Evolutionary conservation across 2,888 invertebrate genomes (phyloP).

Genomic region (Platynereis dumerilii): DNA sequence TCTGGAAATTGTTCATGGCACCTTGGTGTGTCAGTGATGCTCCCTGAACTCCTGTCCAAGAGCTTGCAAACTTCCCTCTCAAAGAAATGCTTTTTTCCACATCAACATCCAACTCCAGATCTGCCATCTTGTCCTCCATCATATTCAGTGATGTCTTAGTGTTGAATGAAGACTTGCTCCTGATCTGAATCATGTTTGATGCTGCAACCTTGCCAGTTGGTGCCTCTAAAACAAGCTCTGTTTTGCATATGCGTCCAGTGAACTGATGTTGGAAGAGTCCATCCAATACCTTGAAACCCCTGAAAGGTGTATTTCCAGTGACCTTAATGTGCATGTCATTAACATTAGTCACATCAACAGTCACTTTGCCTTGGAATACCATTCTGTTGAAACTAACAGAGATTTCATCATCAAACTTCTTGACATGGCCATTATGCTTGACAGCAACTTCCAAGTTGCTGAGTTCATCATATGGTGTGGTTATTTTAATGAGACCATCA

Average conservation of each 20-base stretch:
- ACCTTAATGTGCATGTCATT: neutral
- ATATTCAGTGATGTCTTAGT: too few relatives aligned
- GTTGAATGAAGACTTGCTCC: too few relatives aligned
- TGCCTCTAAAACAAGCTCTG: too few relatives aligned
- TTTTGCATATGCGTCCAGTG: neutral
- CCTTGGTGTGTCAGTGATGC: too few relatives aligned
- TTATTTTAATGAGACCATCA: neutral
- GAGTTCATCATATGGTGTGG: neutral
- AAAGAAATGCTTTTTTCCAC: too few relatives aligned
- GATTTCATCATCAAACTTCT: neutral
- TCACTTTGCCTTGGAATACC: neutral
- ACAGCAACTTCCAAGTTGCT: neutral
- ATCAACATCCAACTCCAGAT: too few relatives aligned
- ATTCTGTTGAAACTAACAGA: neutral
- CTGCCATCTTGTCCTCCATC: too few relatives aligned
- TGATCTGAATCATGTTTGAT: too few relatives aligned
- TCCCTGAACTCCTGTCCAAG: too few relatives aligned
- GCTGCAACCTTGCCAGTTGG: too few relatives aligned
- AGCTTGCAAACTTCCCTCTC: too few relatives aligned
- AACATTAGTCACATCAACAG: neutral
- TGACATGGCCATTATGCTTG: neutral
- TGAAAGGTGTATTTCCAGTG: neutral
- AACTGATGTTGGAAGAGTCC: constrained; percentile 3
- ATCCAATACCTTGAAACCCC: neutral
- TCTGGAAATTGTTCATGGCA: too few relatives aligned